Percentiles rank a stretch among this genome's conserved stretches.
These are phyloP conservation scores for Caenorhabditis virilis DNA, from an alignment of 2,888 invertebrate genomes.

Conservation along the genomic window DNA sequence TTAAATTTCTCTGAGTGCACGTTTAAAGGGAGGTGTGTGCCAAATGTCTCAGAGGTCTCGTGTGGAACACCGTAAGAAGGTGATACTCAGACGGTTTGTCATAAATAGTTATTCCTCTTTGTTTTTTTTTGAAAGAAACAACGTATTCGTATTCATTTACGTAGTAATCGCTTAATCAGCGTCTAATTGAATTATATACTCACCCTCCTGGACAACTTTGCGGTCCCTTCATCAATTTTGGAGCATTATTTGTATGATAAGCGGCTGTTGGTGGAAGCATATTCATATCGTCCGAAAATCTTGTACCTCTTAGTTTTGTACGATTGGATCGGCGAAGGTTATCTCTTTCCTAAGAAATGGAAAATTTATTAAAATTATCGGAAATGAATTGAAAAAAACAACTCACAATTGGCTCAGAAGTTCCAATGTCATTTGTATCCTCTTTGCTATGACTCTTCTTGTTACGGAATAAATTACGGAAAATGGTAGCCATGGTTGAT, in stretches of 20 bases:
- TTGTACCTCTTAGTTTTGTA: conserved; percentile 4
- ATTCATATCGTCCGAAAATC: conserved; percentile 33
- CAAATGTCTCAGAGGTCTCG: no score
- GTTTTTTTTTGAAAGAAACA: no score
- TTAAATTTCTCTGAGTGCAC: no score
- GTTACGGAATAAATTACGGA: conserved; percentile 34
- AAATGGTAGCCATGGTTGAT: conserved; percentile 30
- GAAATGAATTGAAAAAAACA: neutral
- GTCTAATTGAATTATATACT: conserved; percentile 14
- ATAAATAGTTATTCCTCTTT: no score
- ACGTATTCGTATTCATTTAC: no score
- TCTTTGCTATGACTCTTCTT: conserved; percentile 27
- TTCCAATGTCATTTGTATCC: conserved; percentile 11
- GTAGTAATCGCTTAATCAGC: conserved; percentile 16
- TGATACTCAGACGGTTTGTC: no score
- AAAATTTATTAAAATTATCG: neutral
- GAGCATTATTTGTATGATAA: conserved; percentile 35
- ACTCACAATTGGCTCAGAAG: conserved; percentile 3
- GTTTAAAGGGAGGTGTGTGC: no score
- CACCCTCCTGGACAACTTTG: conserved; percentile 49
- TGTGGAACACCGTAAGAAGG: no score
- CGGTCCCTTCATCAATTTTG: conserved; percentile 32
- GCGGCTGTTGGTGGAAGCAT: conserved; percentile 41
- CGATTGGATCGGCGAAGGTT: conserved; percentile 21
- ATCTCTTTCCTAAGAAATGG: conserved; percentile 29